Percentiles rank a stretch among this genome's conserved stretches.
Evolutionary conservation across 92 coral and sea anemone genomes (phyloP).

Genomic region (Plumapathes pennacea): DNA sequence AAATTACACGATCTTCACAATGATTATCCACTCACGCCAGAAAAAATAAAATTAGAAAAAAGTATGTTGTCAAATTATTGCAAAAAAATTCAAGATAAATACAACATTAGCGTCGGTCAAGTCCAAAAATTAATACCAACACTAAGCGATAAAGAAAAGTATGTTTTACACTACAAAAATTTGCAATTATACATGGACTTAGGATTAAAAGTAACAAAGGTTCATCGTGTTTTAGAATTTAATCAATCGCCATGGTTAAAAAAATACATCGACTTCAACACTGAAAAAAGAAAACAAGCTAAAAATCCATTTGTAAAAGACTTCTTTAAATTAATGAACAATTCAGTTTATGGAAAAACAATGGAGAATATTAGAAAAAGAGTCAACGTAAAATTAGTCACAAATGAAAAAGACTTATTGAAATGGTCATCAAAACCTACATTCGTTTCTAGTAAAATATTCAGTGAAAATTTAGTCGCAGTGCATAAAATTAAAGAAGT

Average conservation of each 20-base stretch:
- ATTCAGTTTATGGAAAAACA: slow-evolving; percentile 17
- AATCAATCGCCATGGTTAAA: slow-evolving; percentile 31
- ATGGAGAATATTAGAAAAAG: slow-evolving; percentile 13
- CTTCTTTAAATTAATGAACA: slow-evolving; percentile 8
- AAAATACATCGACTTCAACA: slow-evolving; percentile 26
- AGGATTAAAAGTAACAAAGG: slow-evolving; percentile 9
- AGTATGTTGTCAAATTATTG: slow-evolving; percentile 7
- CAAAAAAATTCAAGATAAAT: neutral
- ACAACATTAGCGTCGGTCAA: neutral
- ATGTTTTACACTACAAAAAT: slow-evolving; percentile 6
- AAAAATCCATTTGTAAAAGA: slow-evolving; percentile 14
- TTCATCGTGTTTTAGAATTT: slow-evolving; percentile 15
- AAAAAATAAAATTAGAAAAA: neutral
- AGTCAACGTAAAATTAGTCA: slow-evolving; percentile 1
- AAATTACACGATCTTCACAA: slow-evolving; percentile 15
- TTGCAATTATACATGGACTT: slow-evolving; percentile 10
- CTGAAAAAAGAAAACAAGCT: slow-evolving; percentile 11
- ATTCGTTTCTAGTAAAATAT: slow-evolving; percentile 3
- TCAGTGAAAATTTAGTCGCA: neutral
- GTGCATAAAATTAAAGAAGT: slow-evolving; percentile 7
- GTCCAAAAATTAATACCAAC: slow-evolving; percentile 8
- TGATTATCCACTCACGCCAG: slow-evolving; percentile 1
- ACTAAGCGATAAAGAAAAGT: slow-evolving; percentile 5
- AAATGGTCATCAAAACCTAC: neutral
- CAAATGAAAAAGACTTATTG: neutral